Evolutionary conservation across 2,113 vertebrate genomes (phyloP).

Genomic region (Aphelocoma coerulescens): DNA sequence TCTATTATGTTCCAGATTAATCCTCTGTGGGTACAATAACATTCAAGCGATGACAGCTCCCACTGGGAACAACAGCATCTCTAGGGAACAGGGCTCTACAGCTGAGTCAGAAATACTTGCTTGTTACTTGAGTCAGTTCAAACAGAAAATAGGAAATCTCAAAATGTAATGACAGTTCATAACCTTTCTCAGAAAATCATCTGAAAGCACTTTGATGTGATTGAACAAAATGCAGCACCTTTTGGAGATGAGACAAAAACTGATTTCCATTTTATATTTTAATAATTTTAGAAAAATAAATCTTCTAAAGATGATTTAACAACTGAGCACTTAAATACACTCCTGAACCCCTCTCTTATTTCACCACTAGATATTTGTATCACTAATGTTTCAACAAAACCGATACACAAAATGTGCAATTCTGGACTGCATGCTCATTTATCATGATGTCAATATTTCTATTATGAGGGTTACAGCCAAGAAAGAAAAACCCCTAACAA

Average conservation of each 20-base stretch:
- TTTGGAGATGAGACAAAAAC: not conserved
- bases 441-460: not conserved
- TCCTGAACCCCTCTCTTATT: not conserved
- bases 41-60: not conserved
- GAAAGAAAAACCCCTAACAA: not conserved
- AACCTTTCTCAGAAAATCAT: not conserved
- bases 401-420: not conserved
- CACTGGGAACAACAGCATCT: not conserved
- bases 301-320: not conserved
- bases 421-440: not conserved
- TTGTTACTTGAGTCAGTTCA: not conserved
- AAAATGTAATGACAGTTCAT: not conserved
- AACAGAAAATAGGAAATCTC: not conserved
- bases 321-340: not conserved
- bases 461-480: fast-evolving
- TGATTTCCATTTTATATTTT: not conserved
- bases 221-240: not conserved
- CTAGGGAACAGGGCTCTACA: not conserved
- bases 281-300: not conserved
- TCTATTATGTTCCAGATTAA: not conserved
- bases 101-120: not conserved
- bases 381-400: not conserved
- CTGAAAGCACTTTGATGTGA: not conserved
- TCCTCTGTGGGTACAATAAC: not conserved
- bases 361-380: not conserved